Evolutionary conservation across 2,888 invertebrate species (phyloP), one percentile per base, ranked within the genome.

Genomic region (Deilephila elpenor): DNA sequence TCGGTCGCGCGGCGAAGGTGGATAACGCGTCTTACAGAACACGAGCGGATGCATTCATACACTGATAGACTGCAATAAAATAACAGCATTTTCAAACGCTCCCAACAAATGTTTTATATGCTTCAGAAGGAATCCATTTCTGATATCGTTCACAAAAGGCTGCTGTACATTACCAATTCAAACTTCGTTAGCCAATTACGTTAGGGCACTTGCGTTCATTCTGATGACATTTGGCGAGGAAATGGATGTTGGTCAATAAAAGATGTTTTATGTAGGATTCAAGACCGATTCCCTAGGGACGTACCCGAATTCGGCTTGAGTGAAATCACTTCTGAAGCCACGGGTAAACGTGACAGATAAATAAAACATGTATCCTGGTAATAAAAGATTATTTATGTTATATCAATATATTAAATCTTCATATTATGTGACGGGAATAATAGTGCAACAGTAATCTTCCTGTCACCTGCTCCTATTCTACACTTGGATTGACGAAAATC

Each of bases 21-120:
- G 85, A 84, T 86, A 84, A 84, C 84, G 83, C 84, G 83, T 83
- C 83, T 81, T 80, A 81, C 78, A 75, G 77, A 83, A 82, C 78
- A 79, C 78, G 80, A 80, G 78, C 80, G 81, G 78, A 77, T 80
- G 80, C 80, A 79, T 77, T 74, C 74, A 59, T 71, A 73, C 76
- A 74, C 74, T 80, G 79, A 81, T 78, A 81, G 79, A 80, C 81
- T 78, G 80, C 80, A 82, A 80, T 81, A 79, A 79, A 79, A 78
- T 77, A 78, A 75, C 71, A 53, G 62, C 61, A 20, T 20, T 73
- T 34, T n/a, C 29, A 70, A 72, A 56, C 51, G 20, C 7, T 5
- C 29, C 29, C 19, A 37, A 73, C 32, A 59, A 29, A 73, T 34
- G 34, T 59, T 67, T 56, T 59, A 59, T 56, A 56, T 56, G 11